phyloP scores from a whole-genome alignment of 2,797 vertebrate genomes.

The Crossoptilon crossoptilon region DNA sequence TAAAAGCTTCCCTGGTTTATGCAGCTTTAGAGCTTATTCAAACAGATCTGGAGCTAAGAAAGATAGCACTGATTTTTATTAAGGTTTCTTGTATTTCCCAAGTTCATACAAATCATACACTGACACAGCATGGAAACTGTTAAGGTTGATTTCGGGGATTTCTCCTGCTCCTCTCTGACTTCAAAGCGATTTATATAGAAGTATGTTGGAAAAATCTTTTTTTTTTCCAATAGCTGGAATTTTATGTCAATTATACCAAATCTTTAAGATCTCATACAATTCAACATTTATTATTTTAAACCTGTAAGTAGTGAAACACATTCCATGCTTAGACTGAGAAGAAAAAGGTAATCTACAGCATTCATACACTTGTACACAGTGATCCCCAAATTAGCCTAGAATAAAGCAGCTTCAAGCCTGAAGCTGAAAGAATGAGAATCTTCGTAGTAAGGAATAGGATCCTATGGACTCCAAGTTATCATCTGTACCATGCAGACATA shows the following conservation, averaged over 20 bases:
- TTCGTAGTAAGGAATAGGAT: neutral
- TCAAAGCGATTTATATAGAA: neutral
- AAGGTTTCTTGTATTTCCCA: neutral
- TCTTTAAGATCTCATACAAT: neutral
- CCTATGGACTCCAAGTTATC: neutral
- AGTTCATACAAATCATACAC: neutral
- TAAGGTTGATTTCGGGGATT: neutral
- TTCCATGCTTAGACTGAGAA: neutral
- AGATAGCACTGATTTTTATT: neutral
- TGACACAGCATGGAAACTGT: neutral
- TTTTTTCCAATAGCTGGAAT: neutral
- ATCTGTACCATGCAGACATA: neutral
- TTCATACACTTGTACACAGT: neutral
- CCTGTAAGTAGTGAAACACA: neutral
- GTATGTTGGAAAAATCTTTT: fast-evolving
- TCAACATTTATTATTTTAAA: neutral
- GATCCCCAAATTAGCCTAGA: neutral
- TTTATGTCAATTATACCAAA: neutral
- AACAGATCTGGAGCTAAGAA: neutral
- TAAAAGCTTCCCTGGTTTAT: neutral
- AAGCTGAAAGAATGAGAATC: neutral
- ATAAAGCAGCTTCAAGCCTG: neutral
- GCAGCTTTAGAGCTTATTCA: neutral
- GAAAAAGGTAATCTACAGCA: neutral
- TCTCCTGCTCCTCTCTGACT: neutral